Conservation (phyloP, 2,888 invertebrate genomes). For the Eupeodes latifasciatus region DNA sequence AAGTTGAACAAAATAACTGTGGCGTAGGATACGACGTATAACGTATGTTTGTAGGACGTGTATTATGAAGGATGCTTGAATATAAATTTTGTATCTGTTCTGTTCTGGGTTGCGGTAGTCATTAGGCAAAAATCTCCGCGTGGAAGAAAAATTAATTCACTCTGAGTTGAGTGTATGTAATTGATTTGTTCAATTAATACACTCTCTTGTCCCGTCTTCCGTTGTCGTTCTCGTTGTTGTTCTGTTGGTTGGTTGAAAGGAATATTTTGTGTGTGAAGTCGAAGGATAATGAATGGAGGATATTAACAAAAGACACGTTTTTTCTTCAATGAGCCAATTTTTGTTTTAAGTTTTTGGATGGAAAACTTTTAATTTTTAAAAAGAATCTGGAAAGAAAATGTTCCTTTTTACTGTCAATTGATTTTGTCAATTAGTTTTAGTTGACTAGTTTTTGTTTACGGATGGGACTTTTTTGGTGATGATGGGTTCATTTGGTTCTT, state of each 20-base stretch:
- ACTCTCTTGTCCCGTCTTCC: not conserved
- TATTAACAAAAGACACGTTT: not conserved
- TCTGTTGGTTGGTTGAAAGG: not conserved
- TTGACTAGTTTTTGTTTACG: too few relatives aligned
- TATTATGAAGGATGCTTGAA: not conserved
- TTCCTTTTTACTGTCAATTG: too few relatives aligned
- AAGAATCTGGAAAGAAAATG: too few relatives aligned
- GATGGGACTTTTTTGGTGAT: too few relatives aligned
- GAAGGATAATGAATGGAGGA: not conserved
- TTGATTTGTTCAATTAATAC: not conserved
- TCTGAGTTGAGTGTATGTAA: not conserved
- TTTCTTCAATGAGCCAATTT: not conserved
- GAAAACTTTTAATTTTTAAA: not conserved
- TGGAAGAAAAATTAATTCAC: not conserved
- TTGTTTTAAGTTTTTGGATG: not conserved
- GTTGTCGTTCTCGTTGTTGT: not conserved
- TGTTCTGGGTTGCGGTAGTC: slow-evolving; percentile 4
- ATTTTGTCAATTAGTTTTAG: too few relatives aligned
- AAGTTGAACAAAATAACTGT: too few relatives aligned
- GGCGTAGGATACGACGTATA: too few relatives aligned
- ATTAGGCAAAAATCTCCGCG: not conserved
- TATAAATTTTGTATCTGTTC: not conserved
- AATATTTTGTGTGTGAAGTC: not conserved
- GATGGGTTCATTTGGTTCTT: too few relatives aligned
- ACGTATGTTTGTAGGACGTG: not conserved